phyloP scores from a whole-genome alignment of 2,797 vertebrate genomes.

The Anas bernieri region DNA sequence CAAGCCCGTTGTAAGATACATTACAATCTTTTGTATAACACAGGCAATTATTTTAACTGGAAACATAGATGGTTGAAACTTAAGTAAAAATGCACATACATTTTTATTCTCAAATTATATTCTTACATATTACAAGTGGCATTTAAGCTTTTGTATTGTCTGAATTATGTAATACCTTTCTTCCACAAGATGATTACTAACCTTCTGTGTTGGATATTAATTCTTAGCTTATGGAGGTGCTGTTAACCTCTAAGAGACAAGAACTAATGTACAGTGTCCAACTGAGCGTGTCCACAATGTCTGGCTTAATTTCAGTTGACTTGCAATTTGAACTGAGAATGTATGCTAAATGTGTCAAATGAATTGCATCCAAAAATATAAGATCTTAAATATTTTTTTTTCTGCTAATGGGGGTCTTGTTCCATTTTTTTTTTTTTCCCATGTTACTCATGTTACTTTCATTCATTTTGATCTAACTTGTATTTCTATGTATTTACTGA shows the following conservation, averaged over 20 bases:
- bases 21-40: neutral
- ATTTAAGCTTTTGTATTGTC: neutral
- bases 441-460: neutral
- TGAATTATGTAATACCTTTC: neutral
- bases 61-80: neutral
- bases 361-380: neutral
- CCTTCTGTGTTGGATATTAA: neutral
- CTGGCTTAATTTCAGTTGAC: neutral
- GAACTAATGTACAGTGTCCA: neutral
- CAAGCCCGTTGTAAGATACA: neutral
- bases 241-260: neutral
- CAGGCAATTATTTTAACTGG: neutral
- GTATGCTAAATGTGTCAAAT: neutral
- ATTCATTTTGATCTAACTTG: neutral
- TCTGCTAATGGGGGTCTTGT: neutral
- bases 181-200: neutral
- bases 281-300: neutral
- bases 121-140: neutral
- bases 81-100: neutral
- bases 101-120: neutral
- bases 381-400: neutral
- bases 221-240: neutral
- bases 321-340: neutral
- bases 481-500: neutral
- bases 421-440: neutral